Base-by-base conservation (phyloP, 1,140 invertebrate species). In the Portunus trituberculatus region DNA sequence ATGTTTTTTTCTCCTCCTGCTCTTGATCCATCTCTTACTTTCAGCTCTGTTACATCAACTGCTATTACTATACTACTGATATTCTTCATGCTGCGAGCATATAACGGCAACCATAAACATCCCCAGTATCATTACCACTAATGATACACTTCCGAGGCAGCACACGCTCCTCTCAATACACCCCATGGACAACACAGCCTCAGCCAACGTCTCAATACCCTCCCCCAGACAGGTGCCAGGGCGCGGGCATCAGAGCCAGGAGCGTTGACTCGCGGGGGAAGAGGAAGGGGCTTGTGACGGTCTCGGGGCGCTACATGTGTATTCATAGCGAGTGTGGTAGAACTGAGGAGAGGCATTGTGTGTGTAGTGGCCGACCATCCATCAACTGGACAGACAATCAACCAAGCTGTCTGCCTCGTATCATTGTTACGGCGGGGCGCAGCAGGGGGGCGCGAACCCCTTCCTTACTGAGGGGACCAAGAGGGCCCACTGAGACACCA, bases 391-490 rank as follows among this genome's bases (percentile, higher is more conserved):
- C 91, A 82, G 67, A 92, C 91, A 92, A 92, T 92, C 91, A 92
- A 92, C 91, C 91, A 92, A 92, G 29, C 91, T 92, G 91, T 92
- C 91, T 83, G 29, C 31, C 67, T 20, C 16, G 91, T 92, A 92
- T 92, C 91, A 92, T 92, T 92, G 91, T 92, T 92, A 92, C 91
- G 91, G 91, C 91, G 83, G 31, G 67, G 16, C 59, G 29, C 91
- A 59, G 31, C 91, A 45, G 76, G 91, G 31, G 28, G 52, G 32
- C 91, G 48, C 59, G 20, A 92, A 92, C 91, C 59, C 91, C 76
- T 92, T 83, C 76, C 76, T 83, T 39, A 39, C 32, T 46, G 89
- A 29, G 90, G 48, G 48, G 90, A 48, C 67, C 48, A 29, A 48
- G 90, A 28, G 20, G 8, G 90, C 20, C 14, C 12, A 88, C 14